Evolutionary conservation across 2,888 invertebrate species (phyloP).

Genomic region (Drosophila prolongata): DNA sequence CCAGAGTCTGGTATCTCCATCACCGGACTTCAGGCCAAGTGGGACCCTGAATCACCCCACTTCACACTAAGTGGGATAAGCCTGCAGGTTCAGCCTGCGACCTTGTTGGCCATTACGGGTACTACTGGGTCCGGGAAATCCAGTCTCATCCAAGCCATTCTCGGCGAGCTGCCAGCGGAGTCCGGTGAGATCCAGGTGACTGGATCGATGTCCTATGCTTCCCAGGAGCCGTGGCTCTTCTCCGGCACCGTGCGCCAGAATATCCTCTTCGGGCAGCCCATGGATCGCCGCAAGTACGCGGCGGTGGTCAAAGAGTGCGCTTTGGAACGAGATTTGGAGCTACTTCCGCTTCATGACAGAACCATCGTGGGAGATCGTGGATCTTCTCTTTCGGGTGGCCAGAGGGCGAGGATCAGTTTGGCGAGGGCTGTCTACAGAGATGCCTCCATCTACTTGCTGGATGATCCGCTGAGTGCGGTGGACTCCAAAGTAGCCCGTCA

Average conservation of each 20-base stretch:
- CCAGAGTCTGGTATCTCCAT: slow-evolving; percentile 84
- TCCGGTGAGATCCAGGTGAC: slow-evolving; percentile 86
- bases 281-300: slow-evolving; percentile 87
- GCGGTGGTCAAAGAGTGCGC: slow-evolving; percentile 85
- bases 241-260: slow-evolving; percentile 88
- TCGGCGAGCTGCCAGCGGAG: slow-evolving; percentile 85
- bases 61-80: slow-evolving; percentile 89
- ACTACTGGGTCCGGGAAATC: slow-evolving; percentile 89
- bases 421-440: slow-evolving; percentile 94
- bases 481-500: slow-evolving; percentile 95
- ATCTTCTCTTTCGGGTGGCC: slow-evolving; percentile 93
- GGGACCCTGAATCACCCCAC: slow-evolving; percentile 87
- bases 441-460: slow-evolving; percentile 94
- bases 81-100: slow-evolving; percentile 87
- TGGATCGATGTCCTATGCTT: slow-evolving; percentile 89
- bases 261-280: slow-evolving; percentile 87
- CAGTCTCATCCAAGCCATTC: slow-evolving; percentile 86
- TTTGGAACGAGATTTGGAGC: slow-evolving; percentile 86
- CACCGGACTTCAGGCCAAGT: slow-evolving; percentile 88
- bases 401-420: slow-evolving; percentile 94
- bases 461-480: slow-evolving; percentile 96
- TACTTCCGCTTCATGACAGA: slow-evolving; percentile 87
- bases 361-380: slow-evolving; percentile 92
- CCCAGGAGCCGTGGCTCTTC: slow-evolving; percentile 94
- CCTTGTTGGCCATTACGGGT: slow-evolving; percentile 88